These are phyloP conservation scores for Agriopis marginaria DNA, from an alignment of 2,888 invertebrate species.

Conservation along the genomic window DNA sequence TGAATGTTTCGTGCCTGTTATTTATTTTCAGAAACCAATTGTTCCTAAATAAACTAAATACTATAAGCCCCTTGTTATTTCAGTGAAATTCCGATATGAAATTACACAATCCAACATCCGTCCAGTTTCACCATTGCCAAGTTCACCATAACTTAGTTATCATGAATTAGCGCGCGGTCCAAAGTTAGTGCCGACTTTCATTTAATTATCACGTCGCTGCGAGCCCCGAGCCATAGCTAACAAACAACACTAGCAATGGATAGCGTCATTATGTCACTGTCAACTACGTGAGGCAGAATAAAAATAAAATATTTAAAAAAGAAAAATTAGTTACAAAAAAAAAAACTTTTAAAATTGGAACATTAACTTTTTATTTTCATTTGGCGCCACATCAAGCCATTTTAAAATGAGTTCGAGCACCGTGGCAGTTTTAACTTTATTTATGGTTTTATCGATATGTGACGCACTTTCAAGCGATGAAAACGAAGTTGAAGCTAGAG, in stretches of 20 bases:
- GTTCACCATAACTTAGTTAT: constrained; percentile 60
- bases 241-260: constrained; percentile 37
- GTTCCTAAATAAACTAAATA: neutral
- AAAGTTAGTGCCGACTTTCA: constrained; percentile 55
- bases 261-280: constrained; percentile 50
- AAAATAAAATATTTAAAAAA: constrained; percentile 10
- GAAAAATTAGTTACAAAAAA: constrained; percentile 15
- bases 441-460: constrained; percentile 48
- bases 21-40: neutral
- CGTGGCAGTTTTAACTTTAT: constrained; percentile 50
- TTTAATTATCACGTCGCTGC: constrained; percentile 55
- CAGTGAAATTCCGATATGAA: constrained; percentile 23
- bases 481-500: constrained; percentile 64
- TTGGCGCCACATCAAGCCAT: neutral
- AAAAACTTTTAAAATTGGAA: constrained; percentile 11
- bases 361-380: neutral
- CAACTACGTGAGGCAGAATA: constrained; percentile 33
- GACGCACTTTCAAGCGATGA: constrained; percentile 49
- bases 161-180: constrained; percentile 49
- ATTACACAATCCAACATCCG: constrained; percentile 33
- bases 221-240: constrained; percentile 33
- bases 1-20: too few species aligned
- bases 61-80: constrained; percentile 4
- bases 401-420: constrained; percentile 50
- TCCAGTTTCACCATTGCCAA: constrained; percentile 56